These are phyloP conservation scores for Myathropa florea DNA, from an alignment of 2,888 invertebrate species.

Conservation along the genomic window DNA sequence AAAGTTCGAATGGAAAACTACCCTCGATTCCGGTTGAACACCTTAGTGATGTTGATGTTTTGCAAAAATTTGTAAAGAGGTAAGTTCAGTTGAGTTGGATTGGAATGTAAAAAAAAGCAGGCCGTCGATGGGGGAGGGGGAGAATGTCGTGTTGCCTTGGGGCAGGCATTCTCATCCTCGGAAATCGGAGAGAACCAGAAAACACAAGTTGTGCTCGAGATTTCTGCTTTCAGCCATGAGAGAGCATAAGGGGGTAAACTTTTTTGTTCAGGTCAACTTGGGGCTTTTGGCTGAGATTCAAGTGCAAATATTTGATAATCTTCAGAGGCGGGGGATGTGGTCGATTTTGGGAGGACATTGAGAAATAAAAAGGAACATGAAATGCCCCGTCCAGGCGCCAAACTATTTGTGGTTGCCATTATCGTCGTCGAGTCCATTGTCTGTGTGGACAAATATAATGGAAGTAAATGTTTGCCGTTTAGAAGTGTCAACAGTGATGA, in stretches of 20 bases:
- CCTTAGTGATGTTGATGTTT: constrained; percentile 84
- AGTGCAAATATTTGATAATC: constrained; percentile 63
- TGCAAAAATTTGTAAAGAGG: constrained; percentile 93
- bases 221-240: constrained; percentile 9
- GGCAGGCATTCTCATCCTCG: constrained; percentile 74
- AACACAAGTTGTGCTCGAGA: constrained; percentile 44
- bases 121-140: neutral
- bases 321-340: neutral
- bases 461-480: constrained; percentile 51
- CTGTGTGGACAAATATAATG: constrained; percentile 44
- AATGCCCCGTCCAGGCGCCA: constrained; percentile 31
- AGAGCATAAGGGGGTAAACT: constrained; percentile 9
- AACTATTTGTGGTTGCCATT: constrained; percentile 60
- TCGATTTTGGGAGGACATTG: neutral
- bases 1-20: constrained; percentile 76
- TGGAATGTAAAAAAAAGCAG: constrained; percentile 1
- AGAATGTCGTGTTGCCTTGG: constrained; percentile 75
- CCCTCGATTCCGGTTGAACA: constrained; percentile 80
- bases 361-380: neutral
- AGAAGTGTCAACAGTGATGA: constrained; percentile 49
- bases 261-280: constrained; percentile 56
- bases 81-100: constrained; percentile 71
- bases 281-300: constrained; percentile 56
- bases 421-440: constrained; percentile 47
- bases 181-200: neutral